phyloP scores from a whole-genome alignment of 2,888 invertebrate species.

The Frankliniella intonsa region DNA sequence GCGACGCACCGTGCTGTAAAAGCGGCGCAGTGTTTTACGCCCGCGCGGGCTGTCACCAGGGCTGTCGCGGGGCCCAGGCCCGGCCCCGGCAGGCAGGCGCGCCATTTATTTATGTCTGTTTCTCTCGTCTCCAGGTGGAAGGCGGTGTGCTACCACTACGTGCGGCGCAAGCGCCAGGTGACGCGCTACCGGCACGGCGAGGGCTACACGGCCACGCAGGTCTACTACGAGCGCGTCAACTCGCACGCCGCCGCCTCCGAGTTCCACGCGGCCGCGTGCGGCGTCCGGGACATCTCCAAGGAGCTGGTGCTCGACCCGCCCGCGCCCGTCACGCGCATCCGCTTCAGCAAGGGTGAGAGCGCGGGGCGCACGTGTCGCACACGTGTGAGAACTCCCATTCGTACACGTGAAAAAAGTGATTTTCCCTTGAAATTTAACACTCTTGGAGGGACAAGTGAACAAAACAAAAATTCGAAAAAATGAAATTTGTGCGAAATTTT shows the following conservation, averaged over 20 bases:
- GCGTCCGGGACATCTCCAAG: slow-evolving; percentile 69
- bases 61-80: too few relatives aligned
- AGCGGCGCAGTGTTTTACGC: too few relatives aligned
- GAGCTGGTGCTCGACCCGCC: slow-evolving; percentile 60
- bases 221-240: slow-evolving; percentile 77
- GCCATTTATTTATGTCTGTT: background rate
- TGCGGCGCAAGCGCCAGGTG: slow-evolving; percentile 67
- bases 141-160: slow-evolving; percentile 79
- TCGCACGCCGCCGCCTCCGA: slow-evolving; percentile 71
- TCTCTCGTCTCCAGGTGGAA: slow-evolving; percentile 59
- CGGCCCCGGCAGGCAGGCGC: too few relatives aligned
- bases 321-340: slow-evolving; percentile 69
- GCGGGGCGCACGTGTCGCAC: background rate
- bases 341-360: slow-evolving; percentile 64
- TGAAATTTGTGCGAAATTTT: too few relatives aligned
- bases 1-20: too few relatives aligned
- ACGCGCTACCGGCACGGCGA: slow-evolving; percentile 76
- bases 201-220: slow-evolving; percentile 76
- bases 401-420: too few relatives aligned
- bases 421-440: too few relatives aligned
- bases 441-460: too few relatives aligned
- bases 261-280: slow-evolving; percentile 72
- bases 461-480: too few relatives aligned
- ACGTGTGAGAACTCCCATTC: too few relatives aligned
- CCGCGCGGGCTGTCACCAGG: too few relatives aligned